These are phyloP conservation scores for Cairina moschata DNA, from an alignment of 2,113 vertebrate genomes.

Conservation along the genomic window DNA sequence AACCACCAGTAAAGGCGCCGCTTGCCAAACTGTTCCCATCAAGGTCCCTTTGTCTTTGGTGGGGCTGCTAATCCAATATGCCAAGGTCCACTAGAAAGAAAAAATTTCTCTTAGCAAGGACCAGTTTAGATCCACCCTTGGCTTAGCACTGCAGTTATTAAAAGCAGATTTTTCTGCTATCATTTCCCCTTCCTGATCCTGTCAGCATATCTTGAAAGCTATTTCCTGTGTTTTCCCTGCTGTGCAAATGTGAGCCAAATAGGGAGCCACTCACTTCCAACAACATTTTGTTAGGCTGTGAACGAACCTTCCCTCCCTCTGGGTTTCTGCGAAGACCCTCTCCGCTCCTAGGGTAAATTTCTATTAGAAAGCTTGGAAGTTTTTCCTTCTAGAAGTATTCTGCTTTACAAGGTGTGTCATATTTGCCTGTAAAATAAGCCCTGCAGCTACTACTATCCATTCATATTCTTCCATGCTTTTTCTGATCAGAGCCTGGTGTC, in stretches of 20 bases:
- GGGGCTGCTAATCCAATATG: not conserved
- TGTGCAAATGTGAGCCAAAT: not conserved
- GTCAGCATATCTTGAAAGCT: fast-evolving
- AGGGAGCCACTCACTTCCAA: fast-evolving
- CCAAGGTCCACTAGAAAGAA: not conserved
- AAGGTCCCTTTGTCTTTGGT: not conserved
- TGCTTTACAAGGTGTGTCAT: not conserved
- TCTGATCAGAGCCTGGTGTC: not conserved
- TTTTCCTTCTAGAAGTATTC: not conserved
- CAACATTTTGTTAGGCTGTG: not conserved
- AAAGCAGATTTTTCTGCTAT: not conserved
- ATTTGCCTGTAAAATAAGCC: not conserved
- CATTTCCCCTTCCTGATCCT: not conserved
- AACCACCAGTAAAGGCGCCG: not conserved
- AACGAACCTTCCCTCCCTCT: not conserved
- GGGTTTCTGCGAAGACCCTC: not conserved
- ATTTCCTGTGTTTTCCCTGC: not conserved
- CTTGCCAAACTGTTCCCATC: not conserved
- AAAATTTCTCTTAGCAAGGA: not conserved
- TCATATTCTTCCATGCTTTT: not conserved
- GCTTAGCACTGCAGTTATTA: not conserved
- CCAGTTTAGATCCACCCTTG: not conserved
- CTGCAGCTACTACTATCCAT: not conserved
- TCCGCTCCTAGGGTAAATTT: not conserved
- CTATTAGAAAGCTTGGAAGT: not conserved